Conservation (phyloP, 2,113 vertebrate species). For the Lucifuga dentata region DNA sequence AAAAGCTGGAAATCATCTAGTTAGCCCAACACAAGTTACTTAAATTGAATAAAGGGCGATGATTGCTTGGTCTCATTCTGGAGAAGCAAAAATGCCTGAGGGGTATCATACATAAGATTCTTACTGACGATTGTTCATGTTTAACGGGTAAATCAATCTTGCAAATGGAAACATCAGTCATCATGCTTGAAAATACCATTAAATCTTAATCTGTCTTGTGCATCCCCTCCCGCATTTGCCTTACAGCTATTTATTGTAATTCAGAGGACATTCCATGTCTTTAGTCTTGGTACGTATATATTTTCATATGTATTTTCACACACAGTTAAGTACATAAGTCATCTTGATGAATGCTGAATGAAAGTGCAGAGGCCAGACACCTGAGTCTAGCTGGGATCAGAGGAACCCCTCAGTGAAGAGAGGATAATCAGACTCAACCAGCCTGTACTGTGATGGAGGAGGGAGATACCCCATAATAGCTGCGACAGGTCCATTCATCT, state of each 20-base stretch:
- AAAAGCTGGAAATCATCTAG: background rate
- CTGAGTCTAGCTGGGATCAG: slow-evolving; percentile 52
- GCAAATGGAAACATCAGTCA: slow-evolving; percentile 14
- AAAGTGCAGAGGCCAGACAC: slow-evolving; percentile 34
- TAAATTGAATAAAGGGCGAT: background rate
- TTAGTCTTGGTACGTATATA: slow-evolving; percentile 15
- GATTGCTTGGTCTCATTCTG: background rate
- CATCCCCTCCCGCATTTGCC: background rate
- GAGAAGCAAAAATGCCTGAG: background rate
- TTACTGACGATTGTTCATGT: slow-evolving; percentile 6
- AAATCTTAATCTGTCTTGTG: background rate
- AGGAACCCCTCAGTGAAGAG: slow-evolving; percentile 55
- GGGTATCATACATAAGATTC: background rate
- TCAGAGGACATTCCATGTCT: background rate
- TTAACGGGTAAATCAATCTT: slow-evolving; percentile 15
- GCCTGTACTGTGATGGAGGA: slow-evolving; percentile 64
- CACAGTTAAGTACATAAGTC: slow-evolving; percentile 41
- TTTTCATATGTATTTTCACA: slow-evolving; percentile 33
- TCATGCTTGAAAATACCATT: slow-evolving; percentile 34
- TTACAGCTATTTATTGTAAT: slow-evolving; percentile 23
- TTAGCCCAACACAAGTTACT: background rate
- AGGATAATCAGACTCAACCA: slow-evolving; percentile 63
- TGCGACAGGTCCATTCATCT: slow-evolving; percentile 66
- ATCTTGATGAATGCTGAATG: slow-evolving; percentile 38
- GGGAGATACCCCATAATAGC: slow-evolving; percentile 65